Evolutionary conservation across 2,888 invertebrate genomes (phyloP).

Genomic region (Macropis europaea): DNA sequence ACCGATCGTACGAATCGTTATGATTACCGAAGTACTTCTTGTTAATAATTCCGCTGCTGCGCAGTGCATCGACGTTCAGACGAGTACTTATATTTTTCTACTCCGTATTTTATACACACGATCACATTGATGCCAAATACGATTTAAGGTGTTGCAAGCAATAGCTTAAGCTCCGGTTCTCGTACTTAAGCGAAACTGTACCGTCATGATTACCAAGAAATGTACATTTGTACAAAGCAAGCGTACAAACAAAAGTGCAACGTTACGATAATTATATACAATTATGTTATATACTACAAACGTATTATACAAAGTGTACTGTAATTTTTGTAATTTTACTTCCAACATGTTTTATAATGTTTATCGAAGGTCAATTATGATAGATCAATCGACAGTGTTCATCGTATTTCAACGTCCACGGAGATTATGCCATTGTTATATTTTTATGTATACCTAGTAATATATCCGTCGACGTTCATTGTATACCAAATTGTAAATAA

Average conservation of each 20-base stretch:
- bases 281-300: not conserved
- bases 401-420: not conserved
- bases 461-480: constrained; percentile 1
- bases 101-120: constrained; percentile 11
- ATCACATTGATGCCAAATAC: not conserved
- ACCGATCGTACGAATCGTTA: not conserved
- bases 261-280: not conserved
- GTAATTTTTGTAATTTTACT: not conserved
- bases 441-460: constrained; percentile 16
- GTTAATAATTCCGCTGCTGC: not conserved
- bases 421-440: constrained; percentile 13
- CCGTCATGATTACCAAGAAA: too few relatives aligned
- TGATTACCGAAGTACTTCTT: not conserved
- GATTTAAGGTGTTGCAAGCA: not conserved
- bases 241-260: too few relatives aligned
- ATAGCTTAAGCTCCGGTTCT: not conserved
- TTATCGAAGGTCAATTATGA: not conserved
- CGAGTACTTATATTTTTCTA: constrained; percentile 51
- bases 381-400: not conserved
- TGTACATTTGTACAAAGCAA: not conserved
- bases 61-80: constrained; percentile 1
- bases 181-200: too few relatives aligned
- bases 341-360: not conserved
- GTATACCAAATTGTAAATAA: constrained; percentile 45
- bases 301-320: not conserved